These are phyloP conservation scores for Propithecus deckenii DNA, from an alignment of 2,797 vertebrate genomes.

Conservation along the genomic window DNA sequence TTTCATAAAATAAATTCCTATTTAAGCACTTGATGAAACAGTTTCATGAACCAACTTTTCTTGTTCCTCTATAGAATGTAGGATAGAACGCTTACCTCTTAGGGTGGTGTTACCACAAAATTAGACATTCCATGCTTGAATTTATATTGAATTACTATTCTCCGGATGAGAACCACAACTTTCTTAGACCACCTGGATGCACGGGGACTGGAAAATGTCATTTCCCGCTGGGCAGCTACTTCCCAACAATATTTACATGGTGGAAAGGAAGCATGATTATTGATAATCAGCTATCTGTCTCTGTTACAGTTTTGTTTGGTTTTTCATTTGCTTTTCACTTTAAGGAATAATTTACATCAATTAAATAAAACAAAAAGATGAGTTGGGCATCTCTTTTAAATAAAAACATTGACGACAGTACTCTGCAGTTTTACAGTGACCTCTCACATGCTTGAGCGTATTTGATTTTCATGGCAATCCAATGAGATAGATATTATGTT, in stretches of 20 bases:
- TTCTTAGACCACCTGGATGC: not conserved
- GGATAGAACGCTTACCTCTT: not conserved
- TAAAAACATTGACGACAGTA: not conserved
- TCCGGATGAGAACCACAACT: not conserved
- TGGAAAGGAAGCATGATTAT: not conserved
- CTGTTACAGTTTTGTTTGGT: not conserved
- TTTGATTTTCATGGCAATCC: not conserved
- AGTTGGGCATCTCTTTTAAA: not conserved
- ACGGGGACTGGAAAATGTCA: not conserved
- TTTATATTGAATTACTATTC: not conserved
- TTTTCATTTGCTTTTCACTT: not conserved
- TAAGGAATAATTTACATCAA: not conserved
- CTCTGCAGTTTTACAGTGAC: not conserved
- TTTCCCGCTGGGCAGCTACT: not conserved
- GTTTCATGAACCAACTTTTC: not conserved
- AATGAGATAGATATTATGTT: not conserved
- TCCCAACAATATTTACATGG: not conserved
- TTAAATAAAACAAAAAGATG: not conserved
- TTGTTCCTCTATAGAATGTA: not conserved
- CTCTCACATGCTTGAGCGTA: not conserved
- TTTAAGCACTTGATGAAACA: not conserved
- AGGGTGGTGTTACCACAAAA: not conserved
- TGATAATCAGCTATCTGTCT: not conserved
- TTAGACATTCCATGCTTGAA: not conserved
- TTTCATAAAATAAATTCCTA: not conserved